These are phyloP conservation scores for Drosophila pectinifera DNA, from an alignment of 1,140 invertebrate species.

Conservation along the genomic window DNA sequence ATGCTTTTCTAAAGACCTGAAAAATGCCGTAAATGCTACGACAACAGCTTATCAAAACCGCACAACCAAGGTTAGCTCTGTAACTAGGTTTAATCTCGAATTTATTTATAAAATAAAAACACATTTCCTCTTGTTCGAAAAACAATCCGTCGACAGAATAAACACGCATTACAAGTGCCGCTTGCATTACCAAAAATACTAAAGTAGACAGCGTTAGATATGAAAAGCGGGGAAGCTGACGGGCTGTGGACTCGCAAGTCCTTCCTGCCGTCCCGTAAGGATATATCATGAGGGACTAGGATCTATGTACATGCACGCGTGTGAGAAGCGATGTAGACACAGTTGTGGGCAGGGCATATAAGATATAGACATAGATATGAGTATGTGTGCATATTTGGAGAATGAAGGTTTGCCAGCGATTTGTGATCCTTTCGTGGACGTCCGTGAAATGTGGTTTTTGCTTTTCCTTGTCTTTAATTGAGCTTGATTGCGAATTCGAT, in stretches of 20 bases:
- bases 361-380: conserved; percentile 12
- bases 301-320: conserved; percentile 39
- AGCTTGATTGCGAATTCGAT: conserved; percentile 52
- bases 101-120: conserved; percentile 83
- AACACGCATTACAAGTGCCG: conserved; percentile 55
- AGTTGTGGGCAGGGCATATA: not conserved
- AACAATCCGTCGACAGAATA: conserved; percentile 74
- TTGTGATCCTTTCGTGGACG: conserved; percentile 44
- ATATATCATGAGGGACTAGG: conserved; percentile 16
- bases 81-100: conserved; percentile 60
- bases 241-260: not conserved
- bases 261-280: not conserved
- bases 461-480: conserved; percentile 39
- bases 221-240: conserved; percentile 3
- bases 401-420: conserved; percentile 30
- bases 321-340: conserved; percentile 11
- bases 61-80: not conserved
- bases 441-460: conserved; percentile 57
- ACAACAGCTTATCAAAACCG: no score
- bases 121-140: conserved; percentile 73
- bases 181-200: conserved; percentile 60
- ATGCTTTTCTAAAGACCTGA: not conserved
- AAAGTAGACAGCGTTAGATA: conserved; percentile 30
- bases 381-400: not conserved
- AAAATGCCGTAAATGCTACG: not conserved